Base-by-base conservation (phyloP, 2,888 invertebrate genomes). In the Catocala sponsa region DNA sequence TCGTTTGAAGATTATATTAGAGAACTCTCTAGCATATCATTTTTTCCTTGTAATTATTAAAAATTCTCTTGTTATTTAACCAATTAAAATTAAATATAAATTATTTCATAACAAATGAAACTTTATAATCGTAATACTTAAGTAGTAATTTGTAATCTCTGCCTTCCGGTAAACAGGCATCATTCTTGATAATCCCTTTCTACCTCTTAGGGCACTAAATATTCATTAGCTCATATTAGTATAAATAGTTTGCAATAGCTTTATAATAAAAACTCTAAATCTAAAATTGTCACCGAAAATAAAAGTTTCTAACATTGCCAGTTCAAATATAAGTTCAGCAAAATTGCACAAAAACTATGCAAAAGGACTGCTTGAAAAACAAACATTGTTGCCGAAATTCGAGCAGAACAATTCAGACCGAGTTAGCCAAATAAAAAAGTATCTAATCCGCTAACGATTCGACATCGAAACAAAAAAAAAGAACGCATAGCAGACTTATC, bases 371-470 rank as follows among this genome's bases (percentile, higher is more conserved):
- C 77, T 72, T 72, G 25, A 35, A 72, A 73, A 68, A 72, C 80
- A 79, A 83, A 84, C 72, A 74, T 55, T 72, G 42, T 66, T 11
- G 47, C 49, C 68, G 33, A 66, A 78, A 62, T 66, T 56, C 68
- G 57, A 69, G 65, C 70, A 25, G 64, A 81, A 79, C 74, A 76
- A 78, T 78, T 67, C 73, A 48, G 61, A 59, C 41, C 53, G 65
- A 68, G 70, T 74, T 67, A 74, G 72, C 59, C 63, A 63, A 76
- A 78, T 73, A 72, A 70, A 72, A 82, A 86, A 85, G 83, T 70
- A 79, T 85, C 88, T 89, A 90, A 91, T 88, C 80, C 85, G 50
- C 79, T 81, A 88, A 86, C 88, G 86, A 85, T 86, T 87, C 83
- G 72, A 70, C 74, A 83, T 82, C 72, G 75, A 77, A 78, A 79